Evolutionary conservation across 2,888 invertebrate species (phyloP).

Genomic region (Drosophila longiperda): DNA sequence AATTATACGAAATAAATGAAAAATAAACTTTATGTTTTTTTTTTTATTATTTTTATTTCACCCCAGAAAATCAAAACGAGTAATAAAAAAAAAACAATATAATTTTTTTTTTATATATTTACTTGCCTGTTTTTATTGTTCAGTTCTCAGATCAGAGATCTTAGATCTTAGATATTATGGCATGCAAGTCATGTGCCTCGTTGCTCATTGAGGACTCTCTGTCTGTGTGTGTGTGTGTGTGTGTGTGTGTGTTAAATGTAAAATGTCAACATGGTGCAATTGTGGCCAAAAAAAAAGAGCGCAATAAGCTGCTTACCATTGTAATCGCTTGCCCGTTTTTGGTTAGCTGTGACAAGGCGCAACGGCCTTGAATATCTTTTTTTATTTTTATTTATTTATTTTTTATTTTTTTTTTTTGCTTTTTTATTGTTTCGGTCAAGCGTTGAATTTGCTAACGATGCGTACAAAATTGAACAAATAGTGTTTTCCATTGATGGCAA

Average conservation of each 20-base stretch:
- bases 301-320: conserved; percentile 51
- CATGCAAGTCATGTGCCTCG: conserved; percentile 57
- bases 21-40: background rate
- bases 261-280: conserved; percentile 63
- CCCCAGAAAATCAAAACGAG: background rate
- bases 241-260: conserved; percentile 14
- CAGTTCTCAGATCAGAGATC: conserved; percentile 24
- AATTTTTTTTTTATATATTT: conserved; percentile 4
- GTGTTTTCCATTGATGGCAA: conserved; percentile 23
- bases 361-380: conserved; percentile 52
- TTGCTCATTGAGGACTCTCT: conserved; percentile 41
- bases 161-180: conserved; percentile 22
- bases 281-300: conserved; percentile 32
- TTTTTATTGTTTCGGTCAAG: conserved; percentile 50
- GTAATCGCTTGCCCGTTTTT: conserved; percentile 34
- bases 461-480: conserved; percentile 43
- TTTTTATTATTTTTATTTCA: conserved; percentile 1
- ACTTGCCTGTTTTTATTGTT: conserved; percentile 26
- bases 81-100: conserved; percentile 30
- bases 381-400: conserved; percentile 4
- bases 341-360: conserved; percentile 20
- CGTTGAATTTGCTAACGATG: conserved; percentile 56
- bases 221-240: background rate
- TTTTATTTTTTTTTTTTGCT: conserved; percentile 22
- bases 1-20: background rate